A percentile compares a stretch with the other conserved stretches of the same genome.
phyloP scores from a whole-genome alignment of 2,888 invertebrate species.

The Onchidella celtica region DNA sequence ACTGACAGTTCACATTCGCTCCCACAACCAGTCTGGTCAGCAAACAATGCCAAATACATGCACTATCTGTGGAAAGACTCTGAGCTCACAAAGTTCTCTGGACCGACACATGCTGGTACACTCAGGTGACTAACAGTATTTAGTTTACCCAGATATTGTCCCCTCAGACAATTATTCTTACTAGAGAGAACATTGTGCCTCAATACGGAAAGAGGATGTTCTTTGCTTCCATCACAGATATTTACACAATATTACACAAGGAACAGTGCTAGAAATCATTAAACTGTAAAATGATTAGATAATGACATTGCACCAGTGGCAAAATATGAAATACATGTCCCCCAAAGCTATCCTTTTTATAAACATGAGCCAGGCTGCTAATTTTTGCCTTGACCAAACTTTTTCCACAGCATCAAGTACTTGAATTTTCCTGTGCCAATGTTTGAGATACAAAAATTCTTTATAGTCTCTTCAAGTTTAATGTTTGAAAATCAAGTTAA shows the following conservation, averaged over 20 bases:
- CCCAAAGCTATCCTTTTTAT: too few species aligned
- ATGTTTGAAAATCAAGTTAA: too few species aligned
- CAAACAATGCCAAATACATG: slow-evolving; percentile 81
- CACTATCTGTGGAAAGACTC: slow-evolving; percentile 85
- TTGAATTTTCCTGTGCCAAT: too few species aligned
- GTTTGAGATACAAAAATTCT: too few species aligned
- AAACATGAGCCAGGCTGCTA: too few species aligned
- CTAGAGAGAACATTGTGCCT: not conserved
- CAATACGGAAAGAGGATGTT: not conserved
- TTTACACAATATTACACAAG: not conserved
- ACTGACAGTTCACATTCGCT: slow-evolving; percentile 86
- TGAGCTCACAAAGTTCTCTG: slow-evolving; percentile 89
- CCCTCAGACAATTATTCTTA: not conserved
- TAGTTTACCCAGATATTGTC: not conserved
- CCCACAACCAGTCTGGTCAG: slow-evolving; percentile 74
- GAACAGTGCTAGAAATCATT: too few species aligned
- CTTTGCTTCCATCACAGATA: not conserved
- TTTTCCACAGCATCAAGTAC: too few species aligned
- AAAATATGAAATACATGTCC: too few species aligned
- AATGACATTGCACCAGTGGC: too few species aligned
- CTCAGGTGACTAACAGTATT: slow-evolving; percentile 80
- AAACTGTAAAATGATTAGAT: too few species aligned
- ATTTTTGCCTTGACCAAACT: too few species aligned
- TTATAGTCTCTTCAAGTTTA: too few species aligned
- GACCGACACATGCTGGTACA: slow-evolving; percentile 91